phyloP scores from a whole-genome alignment of 2,797 vertebrate genomes.

The Clarias laeviceps region DNA sequence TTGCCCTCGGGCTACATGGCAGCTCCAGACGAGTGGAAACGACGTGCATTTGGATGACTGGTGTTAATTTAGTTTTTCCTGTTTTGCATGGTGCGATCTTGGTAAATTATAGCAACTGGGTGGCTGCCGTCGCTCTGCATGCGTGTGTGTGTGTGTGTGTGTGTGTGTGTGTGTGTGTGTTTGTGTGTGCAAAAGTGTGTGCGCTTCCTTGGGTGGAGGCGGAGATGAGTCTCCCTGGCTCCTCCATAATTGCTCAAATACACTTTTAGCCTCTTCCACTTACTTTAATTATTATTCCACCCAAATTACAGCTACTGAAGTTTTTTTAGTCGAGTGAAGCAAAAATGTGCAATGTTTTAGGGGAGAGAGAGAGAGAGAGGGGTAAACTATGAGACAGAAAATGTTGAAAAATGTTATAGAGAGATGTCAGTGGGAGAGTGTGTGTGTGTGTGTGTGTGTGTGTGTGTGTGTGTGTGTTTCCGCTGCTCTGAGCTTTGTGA shows the following conservation, averaged over 20 bases:
- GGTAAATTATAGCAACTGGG: constrained; percentile 42
- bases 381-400: constrained; percentile 4
- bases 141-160: constrained; percentile 28
- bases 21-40: constrained; percentile 21
- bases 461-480: constrained; percentile 20
- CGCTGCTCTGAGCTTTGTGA: constrained; percentile 29
- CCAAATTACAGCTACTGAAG: constrained; percentile 49
- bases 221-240: constrained; percentile 47
- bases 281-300: constrained; percentile 58
- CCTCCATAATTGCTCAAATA: constrained; percentile 48
- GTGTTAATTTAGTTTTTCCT: constrained; percentile 56
- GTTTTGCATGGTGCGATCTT: constrained; percentile 51
- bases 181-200: neutral
- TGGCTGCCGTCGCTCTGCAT: constrained; percentile 25
- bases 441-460: constrained; percentile 41
- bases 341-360: neutral
- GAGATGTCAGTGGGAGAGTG: constrained; percentile 34
- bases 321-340: constrained; percentile 9
- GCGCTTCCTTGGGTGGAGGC: constrained; percentile 32
- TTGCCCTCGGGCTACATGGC: constrained; percentile 9
- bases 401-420: neutral
- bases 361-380: neutral
- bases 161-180: neutral
- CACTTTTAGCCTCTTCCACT: constrained; percentile 42
- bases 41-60: constrained; percentile 36